phyloP scores from a whole-genome alignment of 2,888 invertebrate genomes.

The Acrobeloides nanus region DNA sequence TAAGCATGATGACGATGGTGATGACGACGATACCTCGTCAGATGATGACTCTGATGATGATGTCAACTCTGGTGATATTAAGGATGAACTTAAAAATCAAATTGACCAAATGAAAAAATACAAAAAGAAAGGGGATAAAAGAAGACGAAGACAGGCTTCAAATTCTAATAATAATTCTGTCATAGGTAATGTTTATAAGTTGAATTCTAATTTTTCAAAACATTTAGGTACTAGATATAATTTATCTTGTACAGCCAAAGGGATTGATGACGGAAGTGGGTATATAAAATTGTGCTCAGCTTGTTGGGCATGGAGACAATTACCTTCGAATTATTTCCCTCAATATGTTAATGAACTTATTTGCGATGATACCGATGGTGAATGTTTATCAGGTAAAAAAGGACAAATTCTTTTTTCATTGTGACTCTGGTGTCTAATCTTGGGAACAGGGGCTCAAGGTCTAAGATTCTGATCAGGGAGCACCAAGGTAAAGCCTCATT shows the following conservation, averaged over 20 bases:
- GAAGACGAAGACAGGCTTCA: not conserved
- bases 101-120: constrained; percentile 2
- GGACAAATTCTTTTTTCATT: too few relatives aligned
- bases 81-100: constrained; percentile 4
- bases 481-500: too few relatives aligned
- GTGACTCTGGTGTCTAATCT: too few relatives aligned
- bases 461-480: too few relatives aligned
- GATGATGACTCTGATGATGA: not conserved
- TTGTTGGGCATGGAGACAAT: constrained; percentile 46
- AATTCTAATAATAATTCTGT: not conserved
- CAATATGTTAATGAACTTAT: constrained; percentile 45
- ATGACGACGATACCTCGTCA: not conserved
- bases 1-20: constrained; percentile 1
- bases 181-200: not conserved
- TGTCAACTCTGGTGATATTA: not conserved
- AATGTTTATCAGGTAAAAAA: constrained; percentile 45
- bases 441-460: too few relatives aligned
- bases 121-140: constrained; percentile 5
- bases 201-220: not conserved
- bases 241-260: constrained; percentile 38
- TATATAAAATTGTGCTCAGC: constrained; percentile 33
- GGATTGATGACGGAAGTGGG: constrained; percentile 29
- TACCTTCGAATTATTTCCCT: constrained; percentile 44
- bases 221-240: constrained; percentile 31
- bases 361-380: constrained; percentile 34